Base-by-base conservation (phyloP, 2,113 vertebrate species). In the Menidia beryllina region DNA sequence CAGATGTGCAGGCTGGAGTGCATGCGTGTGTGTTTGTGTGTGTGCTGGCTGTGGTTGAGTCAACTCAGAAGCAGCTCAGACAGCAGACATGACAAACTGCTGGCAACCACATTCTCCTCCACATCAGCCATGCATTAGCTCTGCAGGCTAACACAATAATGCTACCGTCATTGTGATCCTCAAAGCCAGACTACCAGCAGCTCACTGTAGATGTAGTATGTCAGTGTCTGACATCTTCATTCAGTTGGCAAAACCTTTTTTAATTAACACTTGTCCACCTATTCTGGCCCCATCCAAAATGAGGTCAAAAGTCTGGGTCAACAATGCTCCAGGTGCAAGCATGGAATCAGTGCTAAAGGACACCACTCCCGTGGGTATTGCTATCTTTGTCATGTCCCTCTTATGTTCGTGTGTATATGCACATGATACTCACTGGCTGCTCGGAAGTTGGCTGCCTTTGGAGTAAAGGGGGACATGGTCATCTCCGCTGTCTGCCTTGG, bases 401-500 rank as follows among this genome's bases (percentile, higher is more conserved):
- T 23, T 57, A 64, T 69, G 59, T 69, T 59, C 61, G 64, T 76
- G 49, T 70, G 74, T 72, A 7, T 3, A 62, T 78, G 73, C 61
- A 56, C 65, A 39, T 68, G 63, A 55, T 91, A 94, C 93, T 94
- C 87, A 94, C 94, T 94, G 93, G 82, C 91, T 91, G 89, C 83
- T 93, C 75, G 87, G 89, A 69, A 85, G 89, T 70, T 91, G 92
- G 75, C 84, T 82, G 86, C 91, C 82, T 94, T 94, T 94, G 87
- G 92, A 86, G 88, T 94, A 92, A 86, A 88, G 91, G 45, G 84
- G 87, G 56, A 88, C 82, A 77, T 93, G 93, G 81, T 94, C 93
- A 21, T 94, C 94, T 77, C 86, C 91, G 75, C 82, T 91, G 88
- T 94, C 93, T 78, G 89, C 88, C 88, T 94, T 94, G 90, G 89